These are phyloP conservation scores for Pachyuromys duprasi DNA, from an alignment of 2,797 vertebrate genomes.

Conservation along the genomic window DNA sequence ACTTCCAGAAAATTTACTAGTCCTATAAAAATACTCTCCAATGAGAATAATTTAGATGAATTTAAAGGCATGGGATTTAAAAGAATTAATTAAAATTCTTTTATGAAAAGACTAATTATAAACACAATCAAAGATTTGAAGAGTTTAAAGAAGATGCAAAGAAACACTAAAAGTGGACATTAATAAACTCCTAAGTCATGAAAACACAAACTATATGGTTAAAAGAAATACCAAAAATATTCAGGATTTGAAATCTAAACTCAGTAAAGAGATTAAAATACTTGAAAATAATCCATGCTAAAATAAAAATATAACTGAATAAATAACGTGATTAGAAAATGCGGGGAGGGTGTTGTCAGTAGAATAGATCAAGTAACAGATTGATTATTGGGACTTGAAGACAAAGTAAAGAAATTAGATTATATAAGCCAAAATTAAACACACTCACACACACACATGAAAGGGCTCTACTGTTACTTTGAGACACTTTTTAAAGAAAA, in stretches of 20 bases:
- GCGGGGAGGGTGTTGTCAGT: not conserved
- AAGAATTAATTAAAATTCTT: not conserved
- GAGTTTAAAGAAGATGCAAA: not conserved
- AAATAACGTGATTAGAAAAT: not conserved
- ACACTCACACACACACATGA: not conserved
- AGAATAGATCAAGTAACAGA: not conserved
- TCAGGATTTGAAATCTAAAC: not conserved
- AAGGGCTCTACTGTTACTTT: too few species aligned
- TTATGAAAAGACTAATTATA: not conserved
- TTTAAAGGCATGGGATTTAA: not conserved
- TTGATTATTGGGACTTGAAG: not conserved
- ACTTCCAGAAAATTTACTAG: not conserved
- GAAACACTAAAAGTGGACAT: not conserved
- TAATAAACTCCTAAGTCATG: not conserved
- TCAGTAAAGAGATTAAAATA: not conserved
- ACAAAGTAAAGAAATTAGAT: not conserved
- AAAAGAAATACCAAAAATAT: not conserved
- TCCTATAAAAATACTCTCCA: not conserved
- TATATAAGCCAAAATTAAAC: not conserved
- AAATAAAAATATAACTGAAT: not conserved
- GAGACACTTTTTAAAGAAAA: too few species aligned
- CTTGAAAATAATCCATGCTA: too few species aligned
- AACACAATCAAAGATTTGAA: not conserved
- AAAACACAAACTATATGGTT: not conserved
- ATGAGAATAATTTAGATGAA: not conserved